These are phyloP conservation scores for Andrena cerasifolii DNA, from an alignment of 1,140 invertebrate species.

Conservation along the genomic window DNA sequence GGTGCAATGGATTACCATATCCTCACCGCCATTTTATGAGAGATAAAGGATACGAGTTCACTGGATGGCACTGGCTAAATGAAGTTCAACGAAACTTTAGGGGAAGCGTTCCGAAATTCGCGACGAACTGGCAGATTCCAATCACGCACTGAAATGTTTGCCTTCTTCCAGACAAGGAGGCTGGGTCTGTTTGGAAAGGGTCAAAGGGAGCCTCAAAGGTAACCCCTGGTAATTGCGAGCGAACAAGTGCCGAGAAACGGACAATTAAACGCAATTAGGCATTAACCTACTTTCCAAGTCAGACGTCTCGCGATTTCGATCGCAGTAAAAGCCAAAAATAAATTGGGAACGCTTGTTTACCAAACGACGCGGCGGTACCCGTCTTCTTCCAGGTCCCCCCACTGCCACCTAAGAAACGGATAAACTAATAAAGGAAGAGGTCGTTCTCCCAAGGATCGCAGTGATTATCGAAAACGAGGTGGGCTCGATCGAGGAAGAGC, in stretches of 20 bases:
- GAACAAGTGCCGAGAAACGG: constrained; percentile 39
- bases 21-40: no score
- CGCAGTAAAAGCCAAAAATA: background rate
- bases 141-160: background rate
- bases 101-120: background rate
- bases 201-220: constrained; percentile 29
- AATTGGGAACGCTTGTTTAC: no score
- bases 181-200: constrained; percentile 7
- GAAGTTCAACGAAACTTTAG: no score
- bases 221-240: constrained; percentile 28
- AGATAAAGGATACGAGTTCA: no score
- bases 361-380: no score
- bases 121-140: background rate
- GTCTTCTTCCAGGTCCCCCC: no score
- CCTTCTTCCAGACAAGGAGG: background rate
- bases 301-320: constrained; percentile 5
- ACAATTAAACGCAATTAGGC: constrained; percentile 48
- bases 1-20: no score
- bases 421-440: background rate
- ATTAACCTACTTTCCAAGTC: constrained; percentile 41
- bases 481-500: constrained; percentile 30
- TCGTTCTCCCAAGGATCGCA: constrained; percentile 46
- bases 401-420: background rate
- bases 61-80: no score
- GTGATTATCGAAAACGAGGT: constrained; percentile 63